Evolutionary conservation across 2,797 vertebrate genomes (phyloP).

Genomic region (Ctenopoma multispine): DNA sequence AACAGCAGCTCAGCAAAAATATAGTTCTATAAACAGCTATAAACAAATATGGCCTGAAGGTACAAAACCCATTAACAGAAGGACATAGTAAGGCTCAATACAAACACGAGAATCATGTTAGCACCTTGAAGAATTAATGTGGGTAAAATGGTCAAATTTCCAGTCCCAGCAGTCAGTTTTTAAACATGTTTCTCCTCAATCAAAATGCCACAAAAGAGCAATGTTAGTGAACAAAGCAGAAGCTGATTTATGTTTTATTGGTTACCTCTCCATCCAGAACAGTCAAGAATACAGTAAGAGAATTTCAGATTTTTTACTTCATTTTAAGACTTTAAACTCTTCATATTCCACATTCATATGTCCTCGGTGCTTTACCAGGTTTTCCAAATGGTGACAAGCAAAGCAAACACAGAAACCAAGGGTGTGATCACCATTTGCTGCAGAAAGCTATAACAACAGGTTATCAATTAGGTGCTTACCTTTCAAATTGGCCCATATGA

Average conservation of each 20-base stretch:
- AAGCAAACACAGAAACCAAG: background rate
- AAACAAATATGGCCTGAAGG: conserved; percentile 33
- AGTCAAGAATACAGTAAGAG: background rate
- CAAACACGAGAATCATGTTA: background rate
- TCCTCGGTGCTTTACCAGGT: no score
- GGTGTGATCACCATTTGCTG: background rate
- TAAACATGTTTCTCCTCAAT: conserved; percentile 2
- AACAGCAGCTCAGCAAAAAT: conserved; percentile 15
- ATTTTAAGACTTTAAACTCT: background rate
- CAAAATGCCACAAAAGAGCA: background rate
- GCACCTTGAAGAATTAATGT: background rate
- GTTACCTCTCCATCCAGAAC: background rate
- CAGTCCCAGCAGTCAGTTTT: background rate
- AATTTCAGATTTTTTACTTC: no score
- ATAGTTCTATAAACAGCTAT: background rate
- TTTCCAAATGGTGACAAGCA: background rate
- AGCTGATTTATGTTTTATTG: background rate
- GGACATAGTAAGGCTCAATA: background rate
- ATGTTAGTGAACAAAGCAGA: background rate
- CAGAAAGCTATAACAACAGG: background rate
- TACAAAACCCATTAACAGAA: conserved; percentile 38
- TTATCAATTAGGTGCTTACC: background rate
- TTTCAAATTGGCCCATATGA: background rate
- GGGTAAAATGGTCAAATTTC: background rate
- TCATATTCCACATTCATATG: background rate